Evolutionary conservation across 2,888 invertebrate genomes (phyloP).

Genomic region (Ophion ventricosus): DNA sequence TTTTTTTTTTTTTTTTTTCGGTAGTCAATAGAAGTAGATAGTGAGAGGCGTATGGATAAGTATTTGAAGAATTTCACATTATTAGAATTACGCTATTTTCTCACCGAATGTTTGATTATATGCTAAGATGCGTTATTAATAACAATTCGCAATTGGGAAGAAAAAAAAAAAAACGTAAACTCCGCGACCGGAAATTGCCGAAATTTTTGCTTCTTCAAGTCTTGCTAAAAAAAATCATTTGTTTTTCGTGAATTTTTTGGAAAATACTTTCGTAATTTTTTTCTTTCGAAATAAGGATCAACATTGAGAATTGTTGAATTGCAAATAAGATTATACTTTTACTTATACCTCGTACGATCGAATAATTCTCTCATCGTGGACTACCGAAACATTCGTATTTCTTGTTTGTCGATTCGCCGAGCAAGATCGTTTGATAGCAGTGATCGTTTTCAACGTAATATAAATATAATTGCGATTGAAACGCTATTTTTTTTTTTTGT

Average conservation of each 20-base stretch:
- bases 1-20: constrained; percentile 13
- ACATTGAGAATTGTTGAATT: neutral
- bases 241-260: no score
- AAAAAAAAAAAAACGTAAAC: constrained; percentile 1
- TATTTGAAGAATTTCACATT: constrained; percentile 43
- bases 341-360: constrained; percentile 56
- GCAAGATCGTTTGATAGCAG: constrained; percentile 52
- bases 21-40: constrained; percentile 10
- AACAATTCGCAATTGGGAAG: neutral
- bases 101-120: neutral
- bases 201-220: no score
- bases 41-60: constrained; percentile 36
- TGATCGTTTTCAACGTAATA: constrained; percentile 63
- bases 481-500: constrained; percentile 45
- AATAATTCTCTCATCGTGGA: constrained; percentile 19
- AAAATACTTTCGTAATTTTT: no score
- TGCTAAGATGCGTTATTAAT: neutral
- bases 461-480: constrained; percentile 49
- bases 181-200: no score
- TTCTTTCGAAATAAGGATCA: no score
- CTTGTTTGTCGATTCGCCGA: neutral
- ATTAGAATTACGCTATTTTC: neutral
- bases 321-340: constrained; percentile 4
- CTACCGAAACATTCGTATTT: constrained; percentile 37
- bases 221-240: no score